A percentile compares a stretch with the other conserved stretches of the same genome.
Evolutionary conservation across 92 coral and sea anemone genomes (phyloP).

Genomic region (Plumapathes pennacea): DNA sequence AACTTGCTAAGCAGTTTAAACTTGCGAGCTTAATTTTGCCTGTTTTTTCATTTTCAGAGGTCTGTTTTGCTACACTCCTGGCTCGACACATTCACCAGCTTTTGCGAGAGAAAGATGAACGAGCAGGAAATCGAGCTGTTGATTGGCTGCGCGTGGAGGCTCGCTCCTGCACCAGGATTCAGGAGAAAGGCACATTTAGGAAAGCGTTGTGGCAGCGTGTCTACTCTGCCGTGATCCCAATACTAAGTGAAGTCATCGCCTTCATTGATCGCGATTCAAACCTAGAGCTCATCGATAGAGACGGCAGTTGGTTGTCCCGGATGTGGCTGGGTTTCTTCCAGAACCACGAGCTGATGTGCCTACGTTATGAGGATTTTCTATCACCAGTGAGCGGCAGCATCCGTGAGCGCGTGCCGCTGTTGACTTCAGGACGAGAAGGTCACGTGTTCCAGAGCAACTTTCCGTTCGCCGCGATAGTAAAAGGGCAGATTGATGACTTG

Average conservation of each 20-base stretch:
- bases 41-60: slow-evolving; percentile 10
- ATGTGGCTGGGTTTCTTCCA: slow-evolving; percentile 63
- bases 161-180: slow-evolving; percentile 32
- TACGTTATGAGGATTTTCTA: slow-evolving; percentile 51
- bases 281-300: slow-evolving; percentile 49
- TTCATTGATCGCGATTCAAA: slow-evolving; percentile 69
- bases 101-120: slow-evolving; percentile 52
- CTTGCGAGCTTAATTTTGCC: too few species aligned
- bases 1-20: too few species aligned
- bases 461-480: slow-evolving; percentile 82
- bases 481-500: slow-evolving; percentile 47
- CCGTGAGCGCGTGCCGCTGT: slow-evolving; percentile 48
- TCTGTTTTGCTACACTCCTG: slow-evolving; percentile 37
- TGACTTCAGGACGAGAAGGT: slow-evolving; percentile 63
- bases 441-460: slow-evolving; percentile 57
- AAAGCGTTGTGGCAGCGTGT: slow-evolving; percentile 71
- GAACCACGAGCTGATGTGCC: slow-evolving; percentile 31
- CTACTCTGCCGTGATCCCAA: slow-evolving; percentile 60
- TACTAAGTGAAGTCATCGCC: slow-evolving; percentile 70
- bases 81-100: slow-evolving; percentile 44
- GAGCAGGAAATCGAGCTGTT: slow-evolving; percentile 10
- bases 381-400: slow-evolving; percentile 11
- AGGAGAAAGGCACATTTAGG: slow-evolving; percentile 76
- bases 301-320: slow-evolving; percentile 16
- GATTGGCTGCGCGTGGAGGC: slow-evolving; percentile 71